phyloP scores from a whole-genome alignment of 1,140 invertebrate species.

The Bombus balteatus region DNA sequence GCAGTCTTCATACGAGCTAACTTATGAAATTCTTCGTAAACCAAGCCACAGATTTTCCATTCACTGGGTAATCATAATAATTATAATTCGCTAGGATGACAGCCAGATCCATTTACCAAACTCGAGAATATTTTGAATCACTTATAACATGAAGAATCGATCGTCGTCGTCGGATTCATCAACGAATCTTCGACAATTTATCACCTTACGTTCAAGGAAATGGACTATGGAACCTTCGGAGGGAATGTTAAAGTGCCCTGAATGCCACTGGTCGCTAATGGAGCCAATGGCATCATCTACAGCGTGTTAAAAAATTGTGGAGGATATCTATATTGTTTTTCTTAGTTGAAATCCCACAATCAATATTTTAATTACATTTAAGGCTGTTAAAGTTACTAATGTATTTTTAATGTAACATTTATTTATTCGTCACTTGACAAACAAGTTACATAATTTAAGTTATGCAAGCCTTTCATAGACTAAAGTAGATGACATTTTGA shows the following conservation, averaged over 20 bases:
- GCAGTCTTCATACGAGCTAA: too few relatives aligned
- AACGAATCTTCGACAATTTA: constrained; percentile 5
- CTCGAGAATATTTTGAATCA: not conserved
- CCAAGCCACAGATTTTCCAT: not conserved
- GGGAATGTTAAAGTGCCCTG: not conserved
- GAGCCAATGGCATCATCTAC: not conserved
- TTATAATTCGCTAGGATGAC: not conserved
- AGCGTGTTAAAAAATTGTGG: not conserved
- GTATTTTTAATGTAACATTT: too few relatives aligned
- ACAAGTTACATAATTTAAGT: too few relatives aligned
- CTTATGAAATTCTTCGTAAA: not conserved
- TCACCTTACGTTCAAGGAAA: not conserved
- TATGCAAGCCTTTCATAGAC: too few relatives aligned
- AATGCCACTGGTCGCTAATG: not conserved
- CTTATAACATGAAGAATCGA: not conserved
- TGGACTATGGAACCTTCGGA: not conserved
- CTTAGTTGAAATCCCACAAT: too few relatives aligned
- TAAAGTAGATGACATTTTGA: too few relatives aligned
- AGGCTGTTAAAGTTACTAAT: too few relatives aligned
- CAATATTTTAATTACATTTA: too few relatives aligned
- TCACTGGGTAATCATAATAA: not conserved
- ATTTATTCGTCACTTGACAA: too few relatives aligned
- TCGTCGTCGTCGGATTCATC: too few relatives aligned
- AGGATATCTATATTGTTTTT: too few relatives aligned
- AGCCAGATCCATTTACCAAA: not conserved